Conservation (phyloP, 2,797 vertebrate species). For the Schizopygopsis pylzovi region DNA sequence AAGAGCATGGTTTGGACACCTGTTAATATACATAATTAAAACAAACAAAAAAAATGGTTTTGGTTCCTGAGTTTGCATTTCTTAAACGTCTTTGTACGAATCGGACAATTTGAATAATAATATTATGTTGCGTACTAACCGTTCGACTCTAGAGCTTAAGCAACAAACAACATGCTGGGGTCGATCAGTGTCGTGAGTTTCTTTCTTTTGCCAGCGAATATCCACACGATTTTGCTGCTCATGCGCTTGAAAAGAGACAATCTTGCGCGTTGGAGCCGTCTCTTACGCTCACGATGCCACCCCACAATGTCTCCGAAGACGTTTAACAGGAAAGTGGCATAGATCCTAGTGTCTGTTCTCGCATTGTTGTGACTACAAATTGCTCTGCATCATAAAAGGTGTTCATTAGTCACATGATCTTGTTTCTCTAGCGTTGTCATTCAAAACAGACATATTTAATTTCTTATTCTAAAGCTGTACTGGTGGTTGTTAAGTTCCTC, state of each 20-base stretch:
- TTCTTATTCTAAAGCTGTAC: background rate
- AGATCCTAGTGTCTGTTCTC: background rate
- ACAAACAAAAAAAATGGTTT: background rate
- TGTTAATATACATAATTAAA: background rate
- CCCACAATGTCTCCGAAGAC: background rate
- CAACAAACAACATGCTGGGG: background rate
- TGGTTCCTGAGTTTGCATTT: conserved; percentile 12
- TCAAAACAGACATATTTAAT: background rate
- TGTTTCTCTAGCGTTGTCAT: conserved; percentile 12
- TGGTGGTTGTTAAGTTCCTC: background rate
- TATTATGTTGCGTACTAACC: background rate
- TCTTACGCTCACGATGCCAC: background rate
- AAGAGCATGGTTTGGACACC: background rate
- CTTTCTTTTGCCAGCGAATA: background rate
- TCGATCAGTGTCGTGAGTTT: background rate
- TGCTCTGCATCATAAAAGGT: background rate
- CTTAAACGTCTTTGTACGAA: conserved; percentile 13
- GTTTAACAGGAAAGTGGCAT: background rate
- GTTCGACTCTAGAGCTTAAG: background rate
- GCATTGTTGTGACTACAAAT: background rate
- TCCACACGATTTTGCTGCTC: background rate
- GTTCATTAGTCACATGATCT: background rate
- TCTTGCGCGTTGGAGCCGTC: background rate
- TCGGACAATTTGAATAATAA: conserved; percentile 10
- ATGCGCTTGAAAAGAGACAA: background rate